Conservation (phyloP, 2,888 invertebrate genomes). For the Protophormia terraenovae region DNA sequence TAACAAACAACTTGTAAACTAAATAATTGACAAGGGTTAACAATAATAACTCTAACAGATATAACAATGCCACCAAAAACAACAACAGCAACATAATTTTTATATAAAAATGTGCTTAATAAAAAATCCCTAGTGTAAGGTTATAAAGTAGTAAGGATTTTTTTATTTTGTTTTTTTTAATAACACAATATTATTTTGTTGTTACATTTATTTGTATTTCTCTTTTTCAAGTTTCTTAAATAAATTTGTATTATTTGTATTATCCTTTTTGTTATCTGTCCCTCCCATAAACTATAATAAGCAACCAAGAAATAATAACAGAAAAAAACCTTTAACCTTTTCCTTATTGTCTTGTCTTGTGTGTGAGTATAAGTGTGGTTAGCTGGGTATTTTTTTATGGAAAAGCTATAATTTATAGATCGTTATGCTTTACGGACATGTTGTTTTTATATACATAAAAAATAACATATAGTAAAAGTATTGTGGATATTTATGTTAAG, state of each 20-base stretch:
- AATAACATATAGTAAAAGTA: neutral
- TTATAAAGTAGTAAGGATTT: conserved; percentile 31
- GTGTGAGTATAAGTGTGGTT: neutral
- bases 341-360: neutral
- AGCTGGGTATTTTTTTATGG: neutral
- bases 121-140: conserved; percentile 21
- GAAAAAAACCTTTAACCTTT: conserved; percentile 21
- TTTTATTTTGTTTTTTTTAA: neutral
- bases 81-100: neutral
- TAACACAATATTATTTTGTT: neutral
- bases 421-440: conserved; percentile 26
- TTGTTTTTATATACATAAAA: neutral
- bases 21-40: conserved; percentile 49
- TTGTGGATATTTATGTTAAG: conserved; percentile 41
- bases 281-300: neutral
- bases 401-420: conserved; percentile 39
- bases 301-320: neutral
- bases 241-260: conserved; percentile 19
- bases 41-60: neutral
- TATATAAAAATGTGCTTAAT: neutral
- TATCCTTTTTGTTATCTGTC: conserved; percentile 5
- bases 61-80: no score
- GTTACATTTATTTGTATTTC: neutral
- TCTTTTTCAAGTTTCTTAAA: neutral
- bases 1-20: conserved; percentile 14